Conservation (phyloP, 2,113 vertebrate genomes). For the Gymnocephalus cernua region DNA sequence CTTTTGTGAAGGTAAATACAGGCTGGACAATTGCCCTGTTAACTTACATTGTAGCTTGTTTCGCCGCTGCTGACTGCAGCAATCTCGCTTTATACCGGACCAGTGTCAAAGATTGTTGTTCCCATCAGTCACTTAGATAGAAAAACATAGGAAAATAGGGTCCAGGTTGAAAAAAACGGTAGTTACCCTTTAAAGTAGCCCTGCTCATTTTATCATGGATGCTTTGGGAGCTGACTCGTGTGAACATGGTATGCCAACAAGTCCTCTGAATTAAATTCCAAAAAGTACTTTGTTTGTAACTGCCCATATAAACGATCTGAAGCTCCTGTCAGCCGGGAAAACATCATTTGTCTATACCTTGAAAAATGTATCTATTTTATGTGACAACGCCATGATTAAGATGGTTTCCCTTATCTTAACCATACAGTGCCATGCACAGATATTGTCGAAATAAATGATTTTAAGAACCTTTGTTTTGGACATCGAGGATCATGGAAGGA, state of each 20-base stretch:
- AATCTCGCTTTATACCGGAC: too few relatives aligned
- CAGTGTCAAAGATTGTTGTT: too few relatives aligned
- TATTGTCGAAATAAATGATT: too few relatives aligned
- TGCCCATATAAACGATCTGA: background rate
- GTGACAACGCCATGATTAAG: background rate
- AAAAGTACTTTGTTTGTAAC: background rate
- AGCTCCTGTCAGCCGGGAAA: background rate
- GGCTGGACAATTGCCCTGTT: too few relatives aligned
- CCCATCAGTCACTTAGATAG: too few relatives aligned
- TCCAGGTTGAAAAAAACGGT: too few relatives aligned
- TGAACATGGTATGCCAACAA: background rate
- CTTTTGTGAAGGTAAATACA: too few relatives aligned
- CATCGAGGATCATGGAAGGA: background rate
- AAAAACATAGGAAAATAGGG: too few relatives aligned
- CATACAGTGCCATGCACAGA: background rate
- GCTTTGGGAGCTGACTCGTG: background rate
- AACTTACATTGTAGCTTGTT: too few relatives aligned
- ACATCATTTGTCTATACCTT: background rate
- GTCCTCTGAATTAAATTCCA: background rate
- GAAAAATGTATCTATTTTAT: too few relatives aligned
- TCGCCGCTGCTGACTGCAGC: too few relatives aligned
- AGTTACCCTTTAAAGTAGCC: too few relatives aligned
- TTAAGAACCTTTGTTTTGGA: background rate
- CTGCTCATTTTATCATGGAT: background rate
- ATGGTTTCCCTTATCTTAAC: background rate